These are phyloP conservation scores for Mugil cephalus DNA, from an alignment of 2,113 vertebrate genomes.

Conservation along the genomic window DNA sequence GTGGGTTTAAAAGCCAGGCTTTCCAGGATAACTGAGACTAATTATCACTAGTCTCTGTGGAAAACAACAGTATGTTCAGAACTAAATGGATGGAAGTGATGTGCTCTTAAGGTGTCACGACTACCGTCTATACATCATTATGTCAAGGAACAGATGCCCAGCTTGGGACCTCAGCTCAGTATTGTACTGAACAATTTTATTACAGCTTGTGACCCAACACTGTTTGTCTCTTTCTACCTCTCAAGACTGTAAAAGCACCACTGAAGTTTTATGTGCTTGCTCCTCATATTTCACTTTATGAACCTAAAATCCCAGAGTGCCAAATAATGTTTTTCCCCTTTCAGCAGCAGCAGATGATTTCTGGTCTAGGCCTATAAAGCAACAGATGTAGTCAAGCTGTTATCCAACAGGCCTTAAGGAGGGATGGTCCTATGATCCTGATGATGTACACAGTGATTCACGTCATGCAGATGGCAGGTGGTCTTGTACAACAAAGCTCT, in stretches of 20 bases:
- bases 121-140: background rate
- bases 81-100: conserved; percentile 16
- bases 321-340: conserved; percentile 26
- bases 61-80: conserved; percentile 46
- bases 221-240: conserved; percentile 25
- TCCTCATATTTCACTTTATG: conserved; percentile 29
- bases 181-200: background rate
- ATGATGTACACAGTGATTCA: conserved; percentile 24
- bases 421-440: conserved; percentile 19
- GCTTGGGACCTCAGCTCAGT: background rate
- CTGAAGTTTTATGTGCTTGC: conserved; percentile 13
- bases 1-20: conserved; percentile 68
- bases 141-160: conserved; percentile 15
- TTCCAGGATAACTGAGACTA: conserved; percentile 68
- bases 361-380: background rate
- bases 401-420: conserved; percentile 33
- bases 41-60: conserved; percentile 67
- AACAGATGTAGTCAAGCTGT: conserved; percentile 47
- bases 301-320: conserved; percentile 16
- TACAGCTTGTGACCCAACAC: background rate
- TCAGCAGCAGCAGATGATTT: conserved; percentile 20
- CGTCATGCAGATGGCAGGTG: conserved; percentile 59
- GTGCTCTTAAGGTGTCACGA: conserved; percentile 34
- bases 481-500: conserved; percentile 29
- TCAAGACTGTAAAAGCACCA: background rate